Percentiles rank a stretch among this genome's conserved stretches.
Evolutionary conservation across 1,140 invertebrate species (phyloP).

Genomic region (Hetaerina americana): DNA sequence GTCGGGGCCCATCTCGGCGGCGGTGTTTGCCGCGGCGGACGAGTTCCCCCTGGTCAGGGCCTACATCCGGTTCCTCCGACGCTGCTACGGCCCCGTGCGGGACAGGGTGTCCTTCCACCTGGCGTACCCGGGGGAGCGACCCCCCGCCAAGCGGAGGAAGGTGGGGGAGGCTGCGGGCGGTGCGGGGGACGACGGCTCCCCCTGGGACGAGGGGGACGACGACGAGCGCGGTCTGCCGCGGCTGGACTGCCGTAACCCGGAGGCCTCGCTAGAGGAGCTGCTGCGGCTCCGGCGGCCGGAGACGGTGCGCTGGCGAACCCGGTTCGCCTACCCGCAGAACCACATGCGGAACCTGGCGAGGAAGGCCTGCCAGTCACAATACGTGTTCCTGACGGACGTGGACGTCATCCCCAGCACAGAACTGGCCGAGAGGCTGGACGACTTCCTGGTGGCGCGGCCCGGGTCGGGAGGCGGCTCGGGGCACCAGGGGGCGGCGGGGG

Average conservation of each 20-base stretch:
- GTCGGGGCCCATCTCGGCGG: conserved; percentile 73
- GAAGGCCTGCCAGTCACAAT: conserved; percentile 65
- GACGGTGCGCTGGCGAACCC: conserved; percentile 49
- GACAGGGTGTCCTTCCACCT: conserved; percentile 55
- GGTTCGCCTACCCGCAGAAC: conserved; percentile 72
- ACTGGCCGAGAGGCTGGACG: conserved; percentile 48
- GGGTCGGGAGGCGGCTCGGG: conserved; percentile 22
- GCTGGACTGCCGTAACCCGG: conserved; percentile 49
- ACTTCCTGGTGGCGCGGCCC: conserved; percentile 46
- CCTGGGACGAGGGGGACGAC: background rate
- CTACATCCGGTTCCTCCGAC: conserved; percentile 58
- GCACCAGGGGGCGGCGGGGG: background rate
- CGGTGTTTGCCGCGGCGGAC: conserved; percentile 64
- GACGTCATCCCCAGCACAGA: conserved; percentile 67
- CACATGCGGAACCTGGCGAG: conserved; percentile 70
- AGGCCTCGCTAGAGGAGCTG: conserved; percentile 40
- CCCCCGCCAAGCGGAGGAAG: conserved; percentile 19
- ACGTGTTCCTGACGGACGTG: conserved; percentile 70
- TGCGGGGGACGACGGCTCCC: background rate
- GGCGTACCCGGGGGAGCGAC: conserved; percentile 40
- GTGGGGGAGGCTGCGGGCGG: background rate
- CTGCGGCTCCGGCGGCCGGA: conserved; percentile 34
- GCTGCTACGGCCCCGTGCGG: conserved; percentile 56
- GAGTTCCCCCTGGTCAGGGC: conserved; percentile 42
- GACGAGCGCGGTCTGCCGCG: conserved; percentile 24